Conservation (phyloP, 2,113 vertebrate species). For the Nycticebus coucang region DNA sequence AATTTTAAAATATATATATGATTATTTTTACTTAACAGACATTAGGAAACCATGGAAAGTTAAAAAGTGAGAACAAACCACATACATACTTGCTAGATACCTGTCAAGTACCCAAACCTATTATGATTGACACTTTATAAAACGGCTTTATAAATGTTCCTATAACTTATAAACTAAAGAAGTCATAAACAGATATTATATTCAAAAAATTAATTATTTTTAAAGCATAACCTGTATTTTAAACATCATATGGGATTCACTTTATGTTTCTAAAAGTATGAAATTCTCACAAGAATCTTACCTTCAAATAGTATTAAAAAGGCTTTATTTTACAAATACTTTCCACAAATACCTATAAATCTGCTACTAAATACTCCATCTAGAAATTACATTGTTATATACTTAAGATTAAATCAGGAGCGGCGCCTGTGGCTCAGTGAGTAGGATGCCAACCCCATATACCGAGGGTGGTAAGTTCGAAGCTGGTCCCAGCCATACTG, state of each 20-base stretch:
- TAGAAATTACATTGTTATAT: conserved; percentile 9
- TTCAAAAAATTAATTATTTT: conserved; percentile 43
- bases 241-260: background rate
- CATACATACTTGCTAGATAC: background rate
- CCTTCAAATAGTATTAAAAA: conserved; percentile 6
- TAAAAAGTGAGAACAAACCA: conserved; percentile 38
- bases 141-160: conserved; percentile 14
- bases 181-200: background rate
- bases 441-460: too few relatives aligned
- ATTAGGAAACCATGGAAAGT: conserved; percentile 43
- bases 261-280: conserved; percentile 29
- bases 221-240: conserved; percentile 25
- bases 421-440: too few relatives aligned
- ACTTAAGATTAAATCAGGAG: background rate
- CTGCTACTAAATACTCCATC: conserved; percentile 8
- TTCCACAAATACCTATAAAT: conserved; percentile 6
- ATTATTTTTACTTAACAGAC: conserved; percentile 26
- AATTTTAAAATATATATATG: conserved; percentile 55
- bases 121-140: conserved; percentile 22
- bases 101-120: conserved; percentile 34
- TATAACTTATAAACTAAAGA: conserved; percentile 36
- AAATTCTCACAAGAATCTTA: conserved; percentile 13
- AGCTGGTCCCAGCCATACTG: too few relatives aligned
- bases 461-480: too few relatives aligned
- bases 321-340: conserved; percentile 40